Evolutionary conservation across 2,888 invertebrate genomes (phyloP).

Genomic region (Lagria hirta): DNA sequence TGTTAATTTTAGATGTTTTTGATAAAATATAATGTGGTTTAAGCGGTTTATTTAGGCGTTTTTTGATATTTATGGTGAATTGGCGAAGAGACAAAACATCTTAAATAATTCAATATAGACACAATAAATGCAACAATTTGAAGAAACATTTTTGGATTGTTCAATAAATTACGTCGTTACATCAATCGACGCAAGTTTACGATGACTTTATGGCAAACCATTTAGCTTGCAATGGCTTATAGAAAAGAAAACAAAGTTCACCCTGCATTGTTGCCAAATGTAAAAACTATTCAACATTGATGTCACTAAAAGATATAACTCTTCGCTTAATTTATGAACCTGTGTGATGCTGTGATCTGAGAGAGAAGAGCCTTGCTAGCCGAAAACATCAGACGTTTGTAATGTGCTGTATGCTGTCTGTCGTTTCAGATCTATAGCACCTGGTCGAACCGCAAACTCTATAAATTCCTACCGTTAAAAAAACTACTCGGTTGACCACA

Average conservation of each 20-base stretch:
- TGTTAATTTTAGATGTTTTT: too few relatives aligned
- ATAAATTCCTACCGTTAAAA: slow-evolving; percentile 15
- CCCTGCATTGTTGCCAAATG: slow-evolving; percentile 14
- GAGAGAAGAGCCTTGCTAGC: too few relatives aligned
- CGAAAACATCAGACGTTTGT: slow-evolving; percentile 29
- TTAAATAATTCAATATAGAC: too few relatives aligned
- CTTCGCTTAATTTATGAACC: slow-evolving; percentile 41
- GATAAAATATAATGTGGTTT: too few relatives aligned
- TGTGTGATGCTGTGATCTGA: too few relatives aligned
- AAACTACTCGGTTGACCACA: slow-evolving; percentile 2
- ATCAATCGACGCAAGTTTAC: slow-evolving; percentile 43
- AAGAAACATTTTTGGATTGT: too few relatives aligned
- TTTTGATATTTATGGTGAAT: too few relatives aligned
- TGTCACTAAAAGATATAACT: slow-evolving; percentile 41
- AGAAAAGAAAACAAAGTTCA: slow-evolving; percentile 21
- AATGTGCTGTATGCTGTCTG: slow-evolving; percentile 18
- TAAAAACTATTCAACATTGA: slow-evolving; percentile 37
- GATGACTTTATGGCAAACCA: slow-evolving; percentile 40
- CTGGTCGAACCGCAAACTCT: slow-evolving; percentile 19
- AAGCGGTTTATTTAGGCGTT: too few relatives aligned
- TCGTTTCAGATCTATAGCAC: slow-evolving; percentile 15
- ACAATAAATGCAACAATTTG: too few relatives aligned
- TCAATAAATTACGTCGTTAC: slow-evolving; percentile 42
- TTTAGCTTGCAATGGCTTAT: slow-evolving; percentile 38
- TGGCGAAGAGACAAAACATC: too few relatives aligned